Evolutionary conservation across 2,888 invertebrate genomes (phyloP), one percentile per base, ranked within the genome.

Genomic region (Xylota segnis): DNA sequence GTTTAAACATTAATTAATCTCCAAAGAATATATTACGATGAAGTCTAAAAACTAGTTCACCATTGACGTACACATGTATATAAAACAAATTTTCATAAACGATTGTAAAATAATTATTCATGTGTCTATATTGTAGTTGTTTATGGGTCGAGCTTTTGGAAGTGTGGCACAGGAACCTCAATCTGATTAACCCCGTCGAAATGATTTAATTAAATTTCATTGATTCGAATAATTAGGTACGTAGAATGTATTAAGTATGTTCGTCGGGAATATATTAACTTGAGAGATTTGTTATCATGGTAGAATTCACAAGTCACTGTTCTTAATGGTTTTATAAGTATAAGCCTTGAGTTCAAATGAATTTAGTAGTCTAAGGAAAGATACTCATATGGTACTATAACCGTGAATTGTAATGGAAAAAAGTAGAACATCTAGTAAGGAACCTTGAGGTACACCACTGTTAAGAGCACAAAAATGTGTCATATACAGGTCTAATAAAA

Each of bases 51-150:
- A 72, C 61, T 29, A 65, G 56, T 75, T 56, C 63, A 18, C 32
- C 56, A 65, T 65, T 65, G 63, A 75, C 56, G 75, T 75, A 45
- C 34, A 27, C 43, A 32, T 4, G 16, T 66, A 29, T 50, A 5
- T 34, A 43, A 43, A 14, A 43, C 3, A 18, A 27, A 56, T 34
- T 16, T 52, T 56, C 32, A 68, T 52, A 66, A 37, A 27, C 3
- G 23, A 16, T 50, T 18, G 32, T 32, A 27, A 54, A 40, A 43
- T 47, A 29, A 14, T 68, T 68, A 43, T 54, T 43, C 45, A 43
- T 56, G 12, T 45, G 12, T 45, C 5, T 10, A 40, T 27, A 34
- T 68, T 54, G 14, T 56, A 32, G 34, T 56, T 16, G 32, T 56
- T 23, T 70, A 12, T 23, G 10, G 2, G 32, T 0, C 9, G 4